A percentile compares a stretch with the other conserved stretches of the same genome.
Conservation (phyloP, 2,888 invertebrate genomes). For the Hypsopygia costalis region DNA sequence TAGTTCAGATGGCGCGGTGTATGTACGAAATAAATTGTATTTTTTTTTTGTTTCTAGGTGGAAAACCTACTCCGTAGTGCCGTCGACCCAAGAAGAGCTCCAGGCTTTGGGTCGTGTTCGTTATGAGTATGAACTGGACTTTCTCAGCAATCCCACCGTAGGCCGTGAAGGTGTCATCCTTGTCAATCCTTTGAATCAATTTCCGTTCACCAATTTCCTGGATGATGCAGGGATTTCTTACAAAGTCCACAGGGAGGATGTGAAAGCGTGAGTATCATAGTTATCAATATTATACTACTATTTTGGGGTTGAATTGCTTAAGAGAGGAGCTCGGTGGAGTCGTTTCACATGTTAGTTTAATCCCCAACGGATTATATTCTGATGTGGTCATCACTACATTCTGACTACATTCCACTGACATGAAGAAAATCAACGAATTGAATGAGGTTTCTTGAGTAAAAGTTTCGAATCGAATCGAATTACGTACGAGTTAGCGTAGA, state of each 20-base stretch:
- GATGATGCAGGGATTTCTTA: slow-evolving; percentile 46
- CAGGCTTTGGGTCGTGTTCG: slow-evolving; percentile 32
- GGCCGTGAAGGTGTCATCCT: slow-evolving; percentile 57
- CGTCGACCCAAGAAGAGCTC: slow-evolving; percentile 38
- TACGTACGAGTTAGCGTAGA: no score
- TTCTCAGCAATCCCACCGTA: slow-evolving; percentile 39
- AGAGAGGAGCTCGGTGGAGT: no score
- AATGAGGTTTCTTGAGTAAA: no score
- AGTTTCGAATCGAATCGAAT: no score
- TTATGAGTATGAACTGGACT: slow-evolving; percentile 35
- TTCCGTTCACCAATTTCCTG: slow-evolving; percentile 43
- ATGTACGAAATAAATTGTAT: no score
- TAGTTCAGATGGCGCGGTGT: no score
- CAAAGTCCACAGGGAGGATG: slow-evolving; percentile 60
- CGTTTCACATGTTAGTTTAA: no score
- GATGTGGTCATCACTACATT: no score
- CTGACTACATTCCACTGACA: no score
- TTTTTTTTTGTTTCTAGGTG: slow-evolving; percentile 34
- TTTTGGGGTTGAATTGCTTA: no score
- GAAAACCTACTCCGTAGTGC: slow-evolving; percentile 37
- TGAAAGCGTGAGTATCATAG: slow-evolving; percentile 59
- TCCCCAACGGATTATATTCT: no score
- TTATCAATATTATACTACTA: neutral
- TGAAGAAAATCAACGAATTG: no score
- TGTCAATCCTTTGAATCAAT: slow-evolving; percentile 52